Evolutionary conservation across 2,113 vertebrate species (phyloP).

Genomic region (Orientallactaga bullata): DNA sequence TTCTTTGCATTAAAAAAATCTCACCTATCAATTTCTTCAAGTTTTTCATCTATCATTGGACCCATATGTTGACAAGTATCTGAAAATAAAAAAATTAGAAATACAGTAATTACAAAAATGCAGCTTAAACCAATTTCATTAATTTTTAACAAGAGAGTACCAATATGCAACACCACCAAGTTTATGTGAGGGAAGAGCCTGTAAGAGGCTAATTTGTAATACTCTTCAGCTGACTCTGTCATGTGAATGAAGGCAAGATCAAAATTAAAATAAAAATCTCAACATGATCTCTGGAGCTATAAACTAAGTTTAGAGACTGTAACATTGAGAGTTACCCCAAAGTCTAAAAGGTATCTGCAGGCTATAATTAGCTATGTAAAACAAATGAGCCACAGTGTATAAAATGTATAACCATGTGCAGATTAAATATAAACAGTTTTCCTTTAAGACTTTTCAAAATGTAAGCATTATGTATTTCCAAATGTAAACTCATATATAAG

Average conservation of each 20-base stretch:
- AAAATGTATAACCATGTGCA: constrained; percentile 1
- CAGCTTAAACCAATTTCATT: constrained; percentile 49
- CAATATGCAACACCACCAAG: constrained; percentile 12
- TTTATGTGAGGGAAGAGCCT: neutral
- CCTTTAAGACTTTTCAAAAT: constrained; percentile 52
- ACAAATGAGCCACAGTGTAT: neutral
- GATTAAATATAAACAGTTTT: constrained; percentile 1
- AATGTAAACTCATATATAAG: constrained; percentile 16
- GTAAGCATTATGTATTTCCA: constrained; percentile 11
- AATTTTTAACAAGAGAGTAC: constrained; percentile 40
- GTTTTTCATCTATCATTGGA: constrained; percentile 97
- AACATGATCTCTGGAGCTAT: constrained; percentile 29
- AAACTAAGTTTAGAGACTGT: constrained; percentile 19
- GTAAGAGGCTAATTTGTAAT: constrained; percentile 21
- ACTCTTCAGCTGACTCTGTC: neutral
- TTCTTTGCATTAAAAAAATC: constrained; percentile 10
- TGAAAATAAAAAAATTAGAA: constrained; percentile 84
- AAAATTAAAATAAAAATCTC: constrained; percentile 53
- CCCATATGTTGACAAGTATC: constrained; percentile 98
- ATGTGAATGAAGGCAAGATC: constrained; percentile 23
- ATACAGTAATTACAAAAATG: constrained; percentile 39
- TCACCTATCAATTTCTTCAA: constrained; percentile 98
- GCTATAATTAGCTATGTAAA: constrained; percentile 33
- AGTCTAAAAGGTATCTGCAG: constrained; percentile 55
- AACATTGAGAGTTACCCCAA: constrained; percentile 20